phyloP scores from a whole-genome alignment of 2,888 invertebrate species.

The Cantharis rustica region DNA sequence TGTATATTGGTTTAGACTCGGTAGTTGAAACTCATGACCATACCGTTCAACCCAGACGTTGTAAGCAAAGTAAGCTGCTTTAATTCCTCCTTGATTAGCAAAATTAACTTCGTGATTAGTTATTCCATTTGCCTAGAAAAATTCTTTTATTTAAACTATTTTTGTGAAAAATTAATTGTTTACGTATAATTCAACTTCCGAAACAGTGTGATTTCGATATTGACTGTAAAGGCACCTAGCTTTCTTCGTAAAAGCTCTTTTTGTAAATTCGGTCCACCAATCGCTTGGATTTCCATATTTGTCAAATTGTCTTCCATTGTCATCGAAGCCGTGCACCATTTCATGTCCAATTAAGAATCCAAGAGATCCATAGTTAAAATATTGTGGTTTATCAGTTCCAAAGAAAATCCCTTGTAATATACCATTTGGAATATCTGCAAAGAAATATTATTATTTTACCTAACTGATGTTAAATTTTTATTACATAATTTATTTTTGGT shows the following conservation, averaged over 20 bases:
- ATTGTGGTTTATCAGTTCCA: constrained; percentile 78
- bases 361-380: constrained; percentile 85
- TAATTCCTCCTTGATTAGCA: constrained; percentile 92
- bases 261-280: constrained; percentile 75
- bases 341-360: constrained; percentile 87
- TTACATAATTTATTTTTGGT: constrained; percentile 64
- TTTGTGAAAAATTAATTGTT: constrained; percentile 40
- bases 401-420: constrained; percentile 87
- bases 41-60: constrained; percentile 72
- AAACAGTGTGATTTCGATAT: constrained; percentile 76
- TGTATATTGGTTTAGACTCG: constrained; percentile 68
- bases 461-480: constrained; percentile 48
- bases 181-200: constrained; percentile 65
- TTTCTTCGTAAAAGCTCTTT: constrained; percentile 81
- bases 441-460: not conserved
- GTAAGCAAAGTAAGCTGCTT: constrained; percentile 87
- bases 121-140: constrained; percentile 78
- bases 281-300: constrained; percentile 18
- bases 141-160: not conserved
- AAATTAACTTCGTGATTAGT: constrained; percentile 94
- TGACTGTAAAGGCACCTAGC: constrained; percentile 87
- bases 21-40: constrained; percentile 63
- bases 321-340: constrained; percentile 82
- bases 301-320: constrained; percentile 19
- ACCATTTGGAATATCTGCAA: constrained; percentile 83